Conservation (phyloP, 2,797 vertebrate species). For the Dendrocincla tyrannina region DNA sequence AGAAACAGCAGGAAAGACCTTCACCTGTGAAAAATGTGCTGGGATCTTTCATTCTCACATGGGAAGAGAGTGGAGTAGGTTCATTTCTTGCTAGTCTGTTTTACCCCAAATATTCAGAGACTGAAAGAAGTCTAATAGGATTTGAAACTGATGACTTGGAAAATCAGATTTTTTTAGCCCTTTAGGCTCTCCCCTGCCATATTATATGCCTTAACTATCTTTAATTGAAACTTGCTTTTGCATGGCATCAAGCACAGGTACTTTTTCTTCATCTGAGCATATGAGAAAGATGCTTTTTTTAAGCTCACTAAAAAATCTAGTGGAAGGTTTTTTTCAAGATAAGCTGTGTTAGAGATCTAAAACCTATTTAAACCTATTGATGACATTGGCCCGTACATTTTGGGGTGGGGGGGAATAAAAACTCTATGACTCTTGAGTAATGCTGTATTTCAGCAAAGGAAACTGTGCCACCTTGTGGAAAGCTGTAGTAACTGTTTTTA, state of each 20-base stretch:
- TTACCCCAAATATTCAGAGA: not conserved
- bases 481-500: not conserved
- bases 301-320: not conserved
- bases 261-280: not conserved
- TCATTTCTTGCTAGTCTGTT: not conserved
- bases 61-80: not conserved
- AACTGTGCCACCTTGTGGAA: slow-evolving; percentile 71
- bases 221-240: not conserved
- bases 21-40: not conserved
- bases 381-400: not conserved
- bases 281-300: not conserved
- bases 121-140: not conserved
- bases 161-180: not conserved
- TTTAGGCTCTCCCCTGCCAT: not conserved
- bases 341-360: not conserved
- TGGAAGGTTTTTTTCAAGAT: not conserved
- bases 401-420: not conserved
- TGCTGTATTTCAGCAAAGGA: slow-evolving; percentile 21
- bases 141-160: not conserved
- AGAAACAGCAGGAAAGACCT: not conserved
- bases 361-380: not conserved
- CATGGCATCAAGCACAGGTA: not conserved
- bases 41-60: not conserved
- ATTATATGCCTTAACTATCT: not conserved
- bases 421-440: rapidly evolving